These are phyloP conservation scores for Etia nguti DNA, from an alignment of 2,113 vertebrate genomes.

Conservation along the genomic window DNA sequence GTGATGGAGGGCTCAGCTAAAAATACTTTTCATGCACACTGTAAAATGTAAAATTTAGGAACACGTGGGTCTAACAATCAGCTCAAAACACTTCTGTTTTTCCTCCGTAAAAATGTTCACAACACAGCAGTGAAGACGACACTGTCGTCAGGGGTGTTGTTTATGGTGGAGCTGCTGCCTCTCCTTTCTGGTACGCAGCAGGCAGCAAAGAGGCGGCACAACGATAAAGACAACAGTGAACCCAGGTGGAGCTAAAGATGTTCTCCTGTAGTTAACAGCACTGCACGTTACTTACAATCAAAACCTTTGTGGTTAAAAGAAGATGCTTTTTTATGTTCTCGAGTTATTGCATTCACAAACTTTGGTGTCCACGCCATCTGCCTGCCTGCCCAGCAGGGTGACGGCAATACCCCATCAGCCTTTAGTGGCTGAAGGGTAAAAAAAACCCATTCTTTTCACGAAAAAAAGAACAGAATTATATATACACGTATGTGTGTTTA, in stretches of 20 bases:
- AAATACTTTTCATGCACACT: not conserved
- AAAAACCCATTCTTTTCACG: not conserved
- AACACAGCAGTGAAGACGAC: not conserved
- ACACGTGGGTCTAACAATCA: too few relatives aligned
- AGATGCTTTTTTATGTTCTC: not conserved
- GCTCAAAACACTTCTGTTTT: not conserved
- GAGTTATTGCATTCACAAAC: not conserved
- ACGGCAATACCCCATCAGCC: rapidly evolving
- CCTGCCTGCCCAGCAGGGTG: not conserved
- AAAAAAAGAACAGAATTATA: too few relatives aligned
- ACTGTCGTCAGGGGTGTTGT: not conserved
- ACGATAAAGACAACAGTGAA: not conserved
- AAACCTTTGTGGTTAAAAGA: not conserved
- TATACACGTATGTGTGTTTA: too few relatives aligned
- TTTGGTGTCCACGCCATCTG: not conserved
- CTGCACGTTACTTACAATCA: not conserved
- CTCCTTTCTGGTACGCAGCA: not conserved
- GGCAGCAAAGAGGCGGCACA: not conserved
- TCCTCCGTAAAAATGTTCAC: not conserved
- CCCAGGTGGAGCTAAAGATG: rapidly evolving
- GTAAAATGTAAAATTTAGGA: not conserved
- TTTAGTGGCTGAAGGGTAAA: not conserved
- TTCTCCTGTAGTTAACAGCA: not conserved
- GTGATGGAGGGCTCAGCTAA: not conserved
- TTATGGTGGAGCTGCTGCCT: not conserved